phyloP scores from a whole-genome alignment of 1,140 invertebrate genomes.

The Heliothis subflexa region DNA sequence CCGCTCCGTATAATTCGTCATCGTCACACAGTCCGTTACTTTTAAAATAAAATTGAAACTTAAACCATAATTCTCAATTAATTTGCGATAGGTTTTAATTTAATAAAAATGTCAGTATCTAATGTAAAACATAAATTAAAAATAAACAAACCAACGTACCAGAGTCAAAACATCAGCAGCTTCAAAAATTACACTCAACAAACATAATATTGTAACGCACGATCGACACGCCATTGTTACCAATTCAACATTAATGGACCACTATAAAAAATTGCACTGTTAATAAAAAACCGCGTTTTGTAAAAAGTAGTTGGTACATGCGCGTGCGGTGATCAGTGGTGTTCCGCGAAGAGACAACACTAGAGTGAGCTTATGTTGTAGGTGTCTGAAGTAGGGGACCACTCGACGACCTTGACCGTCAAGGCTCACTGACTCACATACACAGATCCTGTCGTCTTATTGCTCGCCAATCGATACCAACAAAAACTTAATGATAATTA shows the following conservation, averaged over 20 bases:
- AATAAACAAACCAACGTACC: slow-evolving; percentile 57
- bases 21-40: neutral
- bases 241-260: slow-evolving; percentile 15
- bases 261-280: slow-evolving; percentile 49
- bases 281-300: neutral
- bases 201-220: slow-evolving; percentile 63
- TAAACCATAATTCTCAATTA: no score
- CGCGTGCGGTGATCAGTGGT: slow-evolving; percentile 33
- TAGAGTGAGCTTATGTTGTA: slow-evolving; percentile 55
- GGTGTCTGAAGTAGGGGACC: slow-evolving; percentile 56
- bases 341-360: slow-evolving; percentile 50
- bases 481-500: slow-evolving; percentile 41
- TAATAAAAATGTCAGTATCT: neutral
- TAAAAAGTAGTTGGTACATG: neutral
- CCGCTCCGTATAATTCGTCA: no score
- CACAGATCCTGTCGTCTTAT: slow-evolving; percentile 52
- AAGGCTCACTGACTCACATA: slow-evolving; percentile 70
- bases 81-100: neutral
- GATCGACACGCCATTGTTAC: slow-evolving; percentile 57
- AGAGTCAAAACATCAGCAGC: slow-evolving; percentile 60
- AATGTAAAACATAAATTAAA: neutral
- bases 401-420: slow-evolving; percentile 68
- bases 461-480: slow-evolving; percentile 36
- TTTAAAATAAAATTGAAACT: neutral
- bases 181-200: slow-evolving; percentile 62